Base-by-base conservation (phyloP, 2,888 invertebrate species). In the Brachypalpus laphriformis region DNA sequence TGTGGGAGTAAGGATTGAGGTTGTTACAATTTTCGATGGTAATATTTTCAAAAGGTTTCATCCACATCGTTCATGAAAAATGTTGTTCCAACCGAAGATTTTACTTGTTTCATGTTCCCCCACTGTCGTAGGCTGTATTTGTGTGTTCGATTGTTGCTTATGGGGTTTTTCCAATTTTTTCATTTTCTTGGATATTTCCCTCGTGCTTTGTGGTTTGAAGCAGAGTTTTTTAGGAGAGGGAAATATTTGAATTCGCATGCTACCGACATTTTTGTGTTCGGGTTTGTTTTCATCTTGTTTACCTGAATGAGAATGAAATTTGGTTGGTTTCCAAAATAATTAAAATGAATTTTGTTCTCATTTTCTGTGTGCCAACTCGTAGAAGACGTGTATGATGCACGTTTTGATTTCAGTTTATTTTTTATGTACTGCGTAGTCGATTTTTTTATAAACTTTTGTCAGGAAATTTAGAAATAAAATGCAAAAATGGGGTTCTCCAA, bases 241-340 rank as follows among this genome's bases (percentile, higher is more conserved):
- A 20, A 56, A 34, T 56, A 18, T 37, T 34, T 56, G 56, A 56
- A 56, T 56, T 42, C 16, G n/a, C 16, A 31, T 22, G 28, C 47
- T 25, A 6, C 18, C 31, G 47, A 47, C 31, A 20, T 25, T 20
- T 47, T 47, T 18, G 11, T 20, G 0, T 31, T 6, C 31, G 4
- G 2, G 11, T 5, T 11, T 8, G 28, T 54, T 56, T 56, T 16
- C 9, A 14, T 3, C 40, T 4, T 56, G 34, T 20, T 31, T 7
- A 18, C 47, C 59, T 42, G 25, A 25, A 61, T 42, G 16, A 5
- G 28, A 61, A 25, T n/a, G 34, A 56, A 56, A 3, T 37, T 20
- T n/a, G 56, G 56, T 18, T n/a, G n/a, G n/a, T n/a, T 20, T 56
- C 18, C 11, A n/a, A 56, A 56, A 37, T 56, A 34, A 56, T 61